phyloP scores from a whole-genome alignment of 2,113 vertebrate genomes.

The Gadus macrocephalus region DNA sequence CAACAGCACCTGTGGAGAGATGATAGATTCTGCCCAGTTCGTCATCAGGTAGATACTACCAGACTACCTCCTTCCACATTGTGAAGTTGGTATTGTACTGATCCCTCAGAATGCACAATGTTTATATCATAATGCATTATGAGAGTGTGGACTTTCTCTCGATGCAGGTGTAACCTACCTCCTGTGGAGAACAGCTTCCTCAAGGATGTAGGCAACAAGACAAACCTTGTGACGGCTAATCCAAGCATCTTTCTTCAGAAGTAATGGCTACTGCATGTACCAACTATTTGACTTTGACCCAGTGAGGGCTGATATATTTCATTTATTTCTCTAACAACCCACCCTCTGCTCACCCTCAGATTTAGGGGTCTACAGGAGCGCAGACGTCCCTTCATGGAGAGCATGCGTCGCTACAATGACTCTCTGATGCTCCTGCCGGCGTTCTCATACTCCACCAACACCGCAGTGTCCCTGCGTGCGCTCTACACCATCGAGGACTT shows the following conservation, averaged over 20 bases:
- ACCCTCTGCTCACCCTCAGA: neutral
- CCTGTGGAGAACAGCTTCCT: slow-evolving; percentile 73
- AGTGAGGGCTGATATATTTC: too few species aligned
- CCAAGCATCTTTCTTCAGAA: slow-evolving; percentile 86
- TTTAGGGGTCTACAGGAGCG: neutral
- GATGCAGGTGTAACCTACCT: slow-evolving; percentile 88
- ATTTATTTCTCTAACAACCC: too few species aligned
- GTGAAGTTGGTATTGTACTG: too few species aligned
- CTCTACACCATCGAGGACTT: slow-evolving; percentile 80
- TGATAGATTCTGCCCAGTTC: slow-evolving; percentile 68
- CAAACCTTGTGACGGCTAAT: slow-evolving; percentile 90
- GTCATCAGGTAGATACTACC: slow-evolving; percentile 65
- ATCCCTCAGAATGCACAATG: too few species aligned
- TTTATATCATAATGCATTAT: too few species aligned
- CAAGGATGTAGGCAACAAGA: slow-evolving; percentile 87
- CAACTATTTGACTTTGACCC: too few species aligned
- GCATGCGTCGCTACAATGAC: slow-evolving; percentile 63
- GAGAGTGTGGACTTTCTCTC: neutral
- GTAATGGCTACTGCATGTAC: slow-evolving; percentile 63
- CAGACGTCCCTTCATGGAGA: neutral
- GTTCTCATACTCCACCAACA: slow-evolving; percentile 84
- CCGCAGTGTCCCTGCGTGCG: slow-evolving; percentile 79
- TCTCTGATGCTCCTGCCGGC: slow-evolving; percentile 85
- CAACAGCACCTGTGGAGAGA: slow-evolving; percentile 70
- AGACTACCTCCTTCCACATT: too few species aligned